A percentile compares a stretch with the other conserved stretches of the same genome.
These are phyloP conservation scores for Sphaerophoria rueppellii DNA, from an alignment of 2,888 invertebrate species.

Conservation along the genomic window DNA sequence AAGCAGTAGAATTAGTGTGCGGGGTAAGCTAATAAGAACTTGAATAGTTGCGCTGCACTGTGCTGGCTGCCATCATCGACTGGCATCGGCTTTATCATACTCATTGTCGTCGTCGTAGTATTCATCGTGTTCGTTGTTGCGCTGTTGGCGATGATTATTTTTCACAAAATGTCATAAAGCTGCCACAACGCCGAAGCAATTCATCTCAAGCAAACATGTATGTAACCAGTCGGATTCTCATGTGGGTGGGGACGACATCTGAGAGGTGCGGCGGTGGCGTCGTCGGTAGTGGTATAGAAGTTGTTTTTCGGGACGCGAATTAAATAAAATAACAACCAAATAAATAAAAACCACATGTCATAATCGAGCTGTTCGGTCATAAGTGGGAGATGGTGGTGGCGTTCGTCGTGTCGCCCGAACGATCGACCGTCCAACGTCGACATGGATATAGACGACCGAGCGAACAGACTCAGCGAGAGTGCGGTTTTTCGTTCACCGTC, in stretches of 20 bases:
- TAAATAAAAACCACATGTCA: constrained; percentile 73
- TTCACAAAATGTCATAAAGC: constrained; percentile 72
- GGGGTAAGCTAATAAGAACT: constrained; percentile 65
- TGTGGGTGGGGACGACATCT: constrained; percentile 58
- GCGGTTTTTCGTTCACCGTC: constrained; percentile 72
- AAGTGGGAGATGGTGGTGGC: constrained; percentile 24
- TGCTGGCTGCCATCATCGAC: constrained; percentile 10
- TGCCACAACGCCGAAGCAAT: constrained; percentile 70
- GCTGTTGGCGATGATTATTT: constrained; percentile 68
- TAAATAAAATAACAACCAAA: constrained; percentile 66
- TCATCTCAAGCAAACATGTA: constrained; percentile 54
- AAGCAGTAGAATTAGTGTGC: background rate
- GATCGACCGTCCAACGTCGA: constrained; percentile 11
- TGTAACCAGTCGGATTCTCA: constrained; percentile 29
- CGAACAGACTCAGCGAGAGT: constrained; percentile 45
- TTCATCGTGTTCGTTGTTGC: constrained; percentile 34
- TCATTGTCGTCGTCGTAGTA: constrained; percentile 12
- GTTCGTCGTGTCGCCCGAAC: background rate
- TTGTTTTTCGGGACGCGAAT: constrained; percentile 67
- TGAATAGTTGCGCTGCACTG: constrained; percentile 27
- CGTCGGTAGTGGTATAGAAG: constrained; percentile 36
- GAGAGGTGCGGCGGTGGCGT: background rate
- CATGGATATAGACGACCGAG: constrained; percentile 25
- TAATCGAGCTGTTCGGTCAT: constrained; percentile 54
- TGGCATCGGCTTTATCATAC: constrained; percentile 25